Percentiles rank a stretch among this genome's conserved stretches.
Conservation (phyloP, 2,797 vertebrate species). For the Acipenser ruthenus region DNA sequence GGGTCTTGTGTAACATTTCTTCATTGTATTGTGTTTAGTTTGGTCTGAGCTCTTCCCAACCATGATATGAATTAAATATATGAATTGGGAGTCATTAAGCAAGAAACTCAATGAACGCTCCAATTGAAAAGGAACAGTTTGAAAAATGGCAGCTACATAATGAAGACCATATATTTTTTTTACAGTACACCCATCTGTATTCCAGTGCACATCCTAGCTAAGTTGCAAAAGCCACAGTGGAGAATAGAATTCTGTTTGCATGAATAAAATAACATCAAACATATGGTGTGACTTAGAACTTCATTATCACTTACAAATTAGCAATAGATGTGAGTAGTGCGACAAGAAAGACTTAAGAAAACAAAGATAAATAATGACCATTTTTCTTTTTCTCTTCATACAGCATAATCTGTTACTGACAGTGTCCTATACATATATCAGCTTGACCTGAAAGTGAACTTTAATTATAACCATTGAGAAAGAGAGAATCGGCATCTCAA, state of each 20-base stretch:
- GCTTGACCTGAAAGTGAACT: slow-evolving; percentile 20
- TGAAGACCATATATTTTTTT: slow-evolving; percentile 3
- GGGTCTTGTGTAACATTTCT: too few relatives aligned
- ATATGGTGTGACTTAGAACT: slow-evolving; percentile 34
- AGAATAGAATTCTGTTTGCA: slow-evolving; percentile 37
- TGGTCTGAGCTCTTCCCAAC: too few relatives aligned
- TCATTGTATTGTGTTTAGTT: too few relatives aligned
- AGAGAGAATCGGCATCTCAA: not conserved
- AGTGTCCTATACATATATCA: not conserved
- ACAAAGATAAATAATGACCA: slow-evolving; percentile 17
- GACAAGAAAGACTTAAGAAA: slow-evolving; percentile 18
- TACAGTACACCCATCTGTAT: slow-evolving; percentile 36
- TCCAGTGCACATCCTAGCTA: slow-evolving; percentile 34
- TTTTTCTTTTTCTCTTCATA: not conserved
- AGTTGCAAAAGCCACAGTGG: slow-evolving; percentile 38
- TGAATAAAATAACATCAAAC: slow-evolving; percentile 38
- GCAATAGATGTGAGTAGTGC: slow-evolving; percentile 14
- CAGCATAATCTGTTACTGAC: slow-evolving; percentile 11
- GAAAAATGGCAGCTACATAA: not conserved
- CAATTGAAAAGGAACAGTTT: too few relatives aligned
- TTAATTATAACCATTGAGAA: slow-evolving; percentile 5
- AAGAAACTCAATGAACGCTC: not conserved
- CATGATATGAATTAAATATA: too few relatives aligned
- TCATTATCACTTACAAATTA: slow-evolving; percentile 35
- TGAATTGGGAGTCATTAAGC: not conserved